A percentile compares a stretch with the other conserved stretches of the same genome.
phyloP scores from a whole-genome alignment of 1,140 invertebrate species.

The Musca vetustissima region DNA sequence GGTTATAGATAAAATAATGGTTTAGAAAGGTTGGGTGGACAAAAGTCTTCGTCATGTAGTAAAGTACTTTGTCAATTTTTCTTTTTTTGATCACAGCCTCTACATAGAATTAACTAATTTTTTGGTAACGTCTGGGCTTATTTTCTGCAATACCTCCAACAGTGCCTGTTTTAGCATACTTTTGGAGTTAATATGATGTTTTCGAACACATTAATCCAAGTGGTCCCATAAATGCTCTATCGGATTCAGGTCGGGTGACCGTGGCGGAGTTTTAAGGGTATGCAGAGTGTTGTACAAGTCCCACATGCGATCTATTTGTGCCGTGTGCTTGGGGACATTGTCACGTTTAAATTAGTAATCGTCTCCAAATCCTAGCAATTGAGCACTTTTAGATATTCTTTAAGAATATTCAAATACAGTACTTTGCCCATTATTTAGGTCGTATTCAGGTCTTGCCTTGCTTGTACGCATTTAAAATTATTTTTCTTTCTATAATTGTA shows the following conservation, averaged over 20 bases:
- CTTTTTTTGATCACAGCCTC: neutral
- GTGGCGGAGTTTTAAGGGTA: neutral
- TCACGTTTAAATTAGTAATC: neutral
- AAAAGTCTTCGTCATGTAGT: no score
- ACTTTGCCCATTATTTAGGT: neutral
- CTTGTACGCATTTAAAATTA: neutral
- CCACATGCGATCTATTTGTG: conserved; percentile 6
- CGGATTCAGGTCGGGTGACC: neutral
- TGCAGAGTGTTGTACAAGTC: neutral
- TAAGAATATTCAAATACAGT: neutral
- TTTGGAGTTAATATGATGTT: no score
- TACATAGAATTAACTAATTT: no score
- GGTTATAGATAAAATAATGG: no score
- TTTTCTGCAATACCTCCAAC: neutral
- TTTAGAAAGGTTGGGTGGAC: no score
- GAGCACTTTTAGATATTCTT: conserved; percentile 1
- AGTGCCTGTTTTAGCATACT: neutral
- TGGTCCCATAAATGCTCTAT: no score
- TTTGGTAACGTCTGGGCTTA: neutral
- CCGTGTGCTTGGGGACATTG: conserved; percentile 3
- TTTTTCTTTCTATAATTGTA: neutral
- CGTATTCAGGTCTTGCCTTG: neutral
- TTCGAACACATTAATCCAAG: no score
- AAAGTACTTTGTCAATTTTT: neutral
- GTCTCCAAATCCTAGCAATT: neutral